A percentile compares a stretch with the other conserved stretches of the same genome.
Conservation (phyloP, 2,113 vertebrate genomes). For the Danionella cerebrum region DNA sequence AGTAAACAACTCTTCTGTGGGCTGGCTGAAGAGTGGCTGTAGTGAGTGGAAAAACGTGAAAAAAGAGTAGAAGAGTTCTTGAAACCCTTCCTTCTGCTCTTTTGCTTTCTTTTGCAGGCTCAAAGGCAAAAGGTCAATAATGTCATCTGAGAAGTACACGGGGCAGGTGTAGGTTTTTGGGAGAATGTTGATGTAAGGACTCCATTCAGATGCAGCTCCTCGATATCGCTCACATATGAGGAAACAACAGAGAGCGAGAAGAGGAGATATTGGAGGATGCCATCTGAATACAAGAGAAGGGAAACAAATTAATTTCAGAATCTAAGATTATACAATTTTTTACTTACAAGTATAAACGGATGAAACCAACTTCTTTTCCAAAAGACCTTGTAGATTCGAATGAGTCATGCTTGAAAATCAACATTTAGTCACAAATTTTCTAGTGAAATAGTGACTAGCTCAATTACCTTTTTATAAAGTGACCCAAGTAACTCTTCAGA, state of each 20-base stretch:
- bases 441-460: slow-evolving; percentile 1
- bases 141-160: slow-evolving; percentile 60
- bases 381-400: neutral
- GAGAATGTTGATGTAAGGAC: slow-evolving; percentile 77
- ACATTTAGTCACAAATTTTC: no score
- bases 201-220: slow-evolving; percentile 73
- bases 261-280: slow-evolving; percentile 65
- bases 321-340: no score
- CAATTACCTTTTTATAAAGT: slow-evolving; percentile 70
- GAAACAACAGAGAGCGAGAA: slow-evolving; percentile 80
- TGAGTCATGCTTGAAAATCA: no score
- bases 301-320: no score
- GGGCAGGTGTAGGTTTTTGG: slow-evolving; percentile 78
- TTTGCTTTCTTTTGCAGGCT: slow-evolving; percentile 56
- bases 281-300: slow-evolving; percentile 45
- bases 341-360: no score
- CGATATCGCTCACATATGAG: slow-evolving; percentile 75
- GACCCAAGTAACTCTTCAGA: slow-evolving; percentile 74
- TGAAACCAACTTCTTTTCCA: neutral
- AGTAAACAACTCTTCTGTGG: slow-evolving; percentile 63
- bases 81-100: slow-evolving; percentile 64
- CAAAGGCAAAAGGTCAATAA: slow-evolving; percentile 63
- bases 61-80: slow-evolving; percentile 61
- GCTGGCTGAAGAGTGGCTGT: slow-evolving; percentile 71
- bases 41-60: slow-evolving; percentile 72